Evolutionary conservation across 1,140 invertebrate species (phyloP).

Genomic region (Popillia japonica): DNA sequence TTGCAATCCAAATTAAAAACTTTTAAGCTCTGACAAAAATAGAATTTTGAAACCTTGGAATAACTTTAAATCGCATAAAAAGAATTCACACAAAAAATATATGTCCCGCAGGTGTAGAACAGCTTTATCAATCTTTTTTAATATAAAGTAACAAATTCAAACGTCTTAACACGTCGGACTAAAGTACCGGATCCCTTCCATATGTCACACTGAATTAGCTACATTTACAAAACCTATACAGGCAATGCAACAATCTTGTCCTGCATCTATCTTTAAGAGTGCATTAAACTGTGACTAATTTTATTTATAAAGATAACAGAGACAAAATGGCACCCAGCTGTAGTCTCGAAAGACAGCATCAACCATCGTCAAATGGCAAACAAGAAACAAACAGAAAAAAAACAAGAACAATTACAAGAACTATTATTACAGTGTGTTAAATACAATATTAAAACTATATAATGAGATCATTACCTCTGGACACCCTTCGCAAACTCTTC

Average conservation of each 20-base stretch:
- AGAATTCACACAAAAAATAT: no score
- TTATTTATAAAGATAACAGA: slow-evolving; percentile 36
- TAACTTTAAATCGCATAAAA: no score
- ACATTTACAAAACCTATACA: not conserved
- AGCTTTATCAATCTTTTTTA: no score
- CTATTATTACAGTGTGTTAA: not conserved
- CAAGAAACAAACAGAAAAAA: not conserved
- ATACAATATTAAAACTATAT: slow-evolving; percentile 5
- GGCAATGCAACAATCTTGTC: not conserved
- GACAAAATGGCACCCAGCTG: slow-evolving; percentile 37
- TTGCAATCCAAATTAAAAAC: no score
- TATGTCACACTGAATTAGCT: not conserved
- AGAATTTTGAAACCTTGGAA: no score
- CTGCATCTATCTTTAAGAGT: not conserved
- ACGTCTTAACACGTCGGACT: not conserved
- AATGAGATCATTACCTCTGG: slow-evolving; percentile 22
- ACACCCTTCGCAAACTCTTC: slow-evolving; percentile 14
- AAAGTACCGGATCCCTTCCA: not conserved
- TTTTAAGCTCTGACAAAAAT: no score
- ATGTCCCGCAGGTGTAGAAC: no score
- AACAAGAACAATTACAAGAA: slow-evolving; percentile 1
- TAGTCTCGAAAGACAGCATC: slow-evolving; percentile 13
- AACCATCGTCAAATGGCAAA: not conserved
- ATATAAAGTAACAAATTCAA: not conserved
- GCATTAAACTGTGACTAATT: slow-evolving; percentile 38